Percentiles rank a stretch among this genome's conserved stretches.
These are phyloP conservation scores for Oligia latruncula DNA, from an alignment of 2,888 invertebrate genomes.

Conservation along the genomic window DNA sequence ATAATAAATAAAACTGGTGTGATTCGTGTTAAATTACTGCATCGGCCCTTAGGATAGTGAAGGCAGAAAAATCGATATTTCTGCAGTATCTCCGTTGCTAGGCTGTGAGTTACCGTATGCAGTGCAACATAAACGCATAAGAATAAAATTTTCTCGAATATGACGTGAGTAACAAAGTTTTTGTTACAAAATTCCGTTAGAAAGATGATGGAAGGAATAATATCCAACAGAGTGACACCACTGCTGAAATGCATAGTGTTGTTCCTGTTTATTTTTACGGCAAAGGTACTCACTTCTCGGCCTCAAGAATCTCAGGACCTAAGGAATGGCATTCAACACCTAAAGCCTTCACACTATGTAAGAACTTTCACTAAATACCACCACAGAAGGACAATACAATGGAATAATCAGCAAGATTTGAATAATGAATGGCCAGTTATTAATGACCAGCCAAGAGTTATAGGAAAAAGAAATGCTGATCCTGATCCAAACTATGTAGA, in stretches of 20 bases:
- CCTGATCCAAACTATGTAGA: constrained; percentile 53
- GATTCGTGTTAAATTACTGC: constrained; percentile 50
- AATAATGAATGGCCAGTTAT: constrained; percentile 77
- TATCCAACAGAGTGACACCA: constrained; percentile 83
- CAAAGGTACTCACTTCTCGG: constrained; percentile 85
- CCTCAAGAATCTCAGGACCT: constrained; percentile 83
- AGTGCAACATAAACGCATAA: constrained; percentile 63
- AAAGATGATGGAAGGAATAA: constrained; percentile 81
- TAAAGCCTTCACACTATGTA: constrained; percentile 84
- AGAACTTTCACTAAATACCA: constrained; percentile 88
- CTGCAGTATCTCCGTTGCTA: constrained; percentile 82
- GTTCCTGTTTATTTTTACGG: constrained; percentile 87
- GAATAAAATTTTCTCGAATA: constrained; percentile 53
- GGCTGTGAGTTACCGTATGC: constrained; percentile 69
- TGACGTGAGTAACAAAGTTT: constrained; percentile 46
- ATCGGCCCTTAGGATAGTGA: constrained; percentile 46
- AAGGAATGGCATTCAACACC: constrained; percentile 81
- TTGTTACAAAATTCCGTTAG: constrained; percentile 24
- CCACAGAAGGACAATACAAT: constrained; percentile 84
- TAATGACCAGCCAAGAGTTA: constrained; percentile 73
- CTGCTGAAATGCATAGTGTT: constrained; percentile 86
- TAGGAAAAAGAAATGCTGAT: constrained; percentile 78
- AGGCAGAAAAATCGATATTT: constrained; percentile 79
- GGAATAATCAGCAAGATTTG: constrained; percentile 75
- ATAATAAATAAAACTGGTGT: constrained; percentile 18